These are phyloP conservation scores for Rhopalosiphum padi DNA, from an alignment of 1,140 invertebrate genomes.

Conservation along the genomic window DNA sequence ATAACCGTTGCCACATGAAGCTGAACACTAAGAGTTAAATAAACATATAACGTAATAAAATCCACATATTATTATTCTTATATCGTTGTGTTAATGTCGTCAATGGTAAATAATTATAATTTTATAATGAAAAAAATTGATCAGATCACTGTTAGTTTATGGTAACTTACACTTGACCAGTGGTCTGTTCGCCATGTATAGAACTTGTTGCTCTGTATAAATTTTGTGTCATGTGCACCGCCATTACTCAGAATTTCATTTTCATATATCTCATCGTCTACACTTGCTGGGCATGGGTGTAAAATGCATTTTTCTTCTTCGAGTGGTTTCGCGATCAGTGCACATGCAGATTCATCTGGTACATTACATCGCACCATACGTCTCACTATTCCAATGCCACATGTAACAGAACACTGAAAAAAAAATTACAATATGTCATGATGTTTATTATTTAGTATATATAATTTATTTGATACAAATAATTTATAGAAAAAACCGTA, in stretches of 20 bases:
- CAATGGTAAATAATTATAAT: background rate
- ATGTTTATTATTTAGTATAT: background rate
- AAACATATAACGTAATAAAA: background rate
- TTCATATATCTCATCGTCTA: conserved; percentile 20
- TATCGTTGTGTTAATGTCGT: background rate
- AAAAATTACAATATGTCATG: conserved; percentile 21
- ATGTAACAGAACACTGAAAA: conserved; percentile 76
- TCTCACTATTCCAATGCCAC: conserved; percentile 73
- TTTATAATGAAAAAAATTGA: background rate
- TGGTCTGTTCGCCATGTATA: conserved; percentile 39
- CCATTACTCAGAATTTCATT: conserved; percentile 33
- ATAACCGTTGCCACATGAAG: conserved; percentile 73
- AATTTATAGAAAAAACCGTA: background rate
- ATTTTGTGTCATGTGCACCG: background rate
- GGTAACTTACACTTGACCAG: conserved; percentile 44
- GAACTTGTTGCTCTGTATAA: conserved; percentile 7
- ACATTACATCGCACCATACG: conserved; percentile 62
- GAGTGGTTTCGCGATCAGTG: conserved; percentile 34
- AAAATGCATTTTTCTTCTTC: conserved; percentile 54
- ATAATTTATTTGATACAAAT: background rate
- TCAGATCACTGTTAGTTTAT: background rate
- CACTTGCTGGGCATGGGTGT: background rate
- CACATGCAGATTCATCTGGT: conserved; percentile 20
- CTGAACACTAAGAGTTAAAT: conserved; percentile 71
- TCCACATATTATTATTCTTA: background rate